Base-by-base conservation (phyloP, 1,140 invertebrate genomes). In the Monomorium pharaonis region DNA sequence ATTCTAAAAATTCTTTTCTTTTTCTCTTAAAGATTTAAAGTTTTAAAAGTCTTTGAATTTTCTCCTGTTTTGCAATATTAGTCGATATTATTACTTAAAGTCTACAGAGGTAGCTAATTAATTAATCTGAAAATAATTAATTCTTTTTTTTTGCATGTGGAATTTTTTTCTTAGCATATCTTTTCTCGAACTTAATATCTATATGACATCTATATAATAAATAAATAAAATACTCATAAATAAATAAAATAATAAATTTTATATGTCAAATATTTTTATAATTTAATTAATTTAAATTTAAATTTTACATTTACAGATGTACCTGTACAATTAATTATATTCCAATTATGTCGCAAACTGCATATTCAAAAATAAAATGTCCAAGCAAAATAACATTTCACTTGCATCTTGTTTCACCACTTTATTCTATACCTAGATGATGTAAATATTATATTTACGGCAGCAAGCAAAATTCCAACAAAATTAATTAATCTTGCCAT, bases 371-470 rank as follows among this genome's bases (percentile, higher is more conserved):
- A 65, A 24, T 67, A 54, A 49, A 51, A 33, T 14, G 16, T 54
- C 76, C 33, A 27, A n/a, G n/a, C 44, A 3, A 47, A 77, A 69
- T 70, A 54, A 44, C 37, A 16, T 63, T 69, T 6, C 74, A 67
- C 18, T 70, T 9, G 16, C 51, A 67, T 14, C 21, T 74, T 18
- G 30, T 12, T 75, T 87, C 47, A 70, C 58, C 74, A 67, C 14
- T 49, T 60, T 72, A 74, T 6, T 85, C 27, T 85, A 33, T 10
- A 12, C 3, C 47, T 85, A 86, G 56, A 85, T 60, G 7, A 51
- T 49, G n/a, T 72, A 72, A 56, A 78, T 49, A 54, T 70, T 44
- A 75, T 54, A 37, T 75, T 58, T 84, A 21, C 16, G n/a, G 21
- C 27, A 56, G 27, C 51, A 42, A 83, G 51, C 30, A 37, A 27